A percentile compares a stretch with the other conserved stretches of the same genome.
Evolutionary conservation across 2,113 vertebrate genomes (phyloP).

Genomic region (Diphyllodes magnificus): DNA sequence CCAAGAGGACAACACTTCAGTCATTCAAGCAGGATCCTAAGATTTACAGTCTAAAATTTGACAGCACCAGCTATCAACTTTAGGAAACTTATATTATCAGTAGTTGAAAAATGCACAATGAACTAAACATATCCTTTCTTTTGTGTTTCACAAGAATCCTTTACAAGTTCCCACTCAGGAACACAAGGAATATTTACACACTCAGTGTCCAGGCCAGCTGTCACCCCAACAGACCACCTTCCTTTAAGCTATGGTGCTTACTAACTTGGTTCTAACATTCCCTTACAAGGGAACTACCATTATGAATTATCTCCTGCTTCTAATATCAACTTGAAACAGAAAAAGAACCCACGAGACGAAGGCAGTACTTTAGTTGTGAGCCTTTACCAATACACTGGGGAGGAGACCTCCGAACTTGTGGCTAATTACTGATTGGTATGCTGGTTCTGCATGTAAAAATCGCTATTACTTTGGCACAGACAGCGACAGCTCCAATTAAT

Average conservation of each 20-base stretch:
- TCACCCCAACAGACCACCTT: not conserved
- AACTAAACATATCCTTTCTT: not conserved
- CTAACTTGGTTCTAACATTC: not conserved
- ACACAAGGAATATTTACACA: not conserved
- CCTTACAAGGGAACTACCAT: not conserved
- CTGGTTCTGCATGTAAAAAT: slow-evolving; percentile 42
- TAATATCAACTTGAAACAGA: not conserved
- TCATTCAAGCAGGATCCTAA: not conserved
- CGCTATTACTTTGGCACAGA: slow-evolving; percentile 22
- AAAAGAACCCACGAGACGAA: not conserved
- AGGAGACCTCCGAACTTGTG: not conserved
- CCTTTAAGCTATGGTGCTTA: not conserved
- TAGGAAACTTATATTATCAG: not conserved
- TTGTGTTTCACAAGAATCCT: not conserved
- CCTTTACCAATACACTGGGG: not conserved
- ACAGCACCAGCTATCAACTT: not conserved
- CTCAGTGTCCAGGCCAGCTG: not conserved
- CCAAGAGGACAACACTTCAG: not conserved
- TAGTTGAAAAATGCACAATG: not conserved
- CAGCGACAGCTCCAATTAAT: slow-evolving; percentile 43
- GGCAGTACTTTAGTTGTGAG: not conserved
- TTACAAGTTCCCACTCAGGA: not conserved
- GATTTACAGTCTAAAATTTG: not conserved
- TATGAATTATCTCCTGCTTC: not conserved
- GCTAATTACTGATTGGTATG: slow-evolving; percentile 19